Evolutionary conservation across 1,140 invertebrate species (phyloP).

Genomic region (Nasonia longicornis): DNA sequence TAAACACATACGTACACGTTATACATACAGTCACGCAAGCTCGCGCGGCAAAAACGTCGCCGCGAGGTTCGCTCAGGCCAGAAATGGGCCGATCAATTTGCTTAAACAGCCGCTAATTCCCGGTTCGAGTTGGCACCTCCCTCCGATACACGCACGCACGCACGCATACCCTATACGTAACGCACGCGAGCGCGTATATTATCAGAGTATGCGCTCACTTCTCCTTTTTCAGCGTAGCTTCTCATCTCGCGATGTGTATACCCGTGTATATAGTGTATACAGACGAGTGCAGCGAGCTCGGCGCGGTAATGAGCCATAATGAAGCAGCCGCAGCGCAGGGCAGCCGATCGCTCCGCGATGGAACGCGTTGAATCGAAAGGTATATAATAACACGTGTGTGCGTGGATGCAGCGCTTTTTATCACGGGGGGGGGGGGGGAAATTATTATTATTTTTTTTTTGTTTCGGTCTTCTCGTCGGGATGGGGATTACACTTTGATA

Average conservation of each 20-base stretch:
- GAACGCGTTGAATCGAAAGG: slow-evolving; percentile 25
- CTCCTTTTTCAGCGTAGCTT: slow-evolving; percentile 43
- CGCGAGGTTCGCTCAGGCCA: not conserved
- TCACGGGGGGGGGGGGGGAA: not conserved
- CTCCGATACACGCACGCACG: not conserved
- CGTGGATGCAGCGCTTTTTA: not conserved
- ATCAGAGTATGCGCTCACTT: slow-evolving; percentile 11
- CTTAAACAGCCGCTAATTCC: slow-evolving; percentile 65
- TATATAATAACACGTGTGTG: not conserved
- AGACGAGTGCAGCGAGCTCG: slow-evolving; percentile 37
- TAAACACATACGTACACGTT: not conserved
- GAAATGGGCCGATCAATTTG: slow-evolving; percentile 62
- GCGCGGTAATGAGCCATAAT: slow-evolving; percentile 67
- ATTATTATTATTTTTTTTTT: not conserved
- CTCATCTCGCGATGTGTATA: not conserved
- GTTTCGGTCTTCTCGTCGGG: not conserved
- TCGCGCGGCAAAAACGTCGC: slow-evolving; percentile 2
- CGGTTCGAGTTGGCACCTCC: slow-evolving; percentile 53
- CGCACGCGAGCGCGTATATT: slow-evolving; percentile 15
- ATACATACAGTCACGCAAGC: slow-evolving; percentile 12
- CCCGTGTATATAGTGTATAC: not conserved
- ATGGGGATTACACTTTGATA: not conserved
- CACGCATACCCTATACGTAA: not conserved
- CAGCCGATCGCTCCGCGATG: slow-evolving; percentile 60
- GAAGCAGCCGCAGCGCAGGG: slow-evolving; percentile 59